These are phyloP conservation scores for Arrhamphus sclerolepis DNA, from an alignment of 2,797 vertebrate genomes.

Conservation along the genomic window DNA sequence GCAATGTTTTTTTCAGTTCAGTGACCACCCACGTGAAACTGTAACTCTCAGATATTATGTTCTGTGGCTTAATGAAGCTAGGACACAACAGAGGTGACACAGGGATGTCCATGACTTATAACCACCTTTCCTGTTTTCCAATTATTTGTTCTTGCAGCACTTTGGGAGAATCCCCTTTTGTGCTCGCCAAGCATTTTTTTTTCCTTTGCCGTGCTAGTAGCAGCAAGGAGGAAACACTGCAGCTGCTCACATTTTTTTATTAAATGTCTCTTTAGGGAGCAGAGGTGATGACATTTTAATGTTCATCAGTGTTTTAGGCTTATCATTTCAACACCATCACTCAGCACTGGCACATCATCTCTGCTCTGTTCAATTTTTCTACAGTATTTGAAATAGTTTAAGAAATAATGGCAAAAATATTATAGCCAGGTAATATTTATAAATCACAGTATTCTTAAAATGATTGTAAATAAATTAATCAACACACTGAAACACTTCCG, in stretches of 20 bases:
- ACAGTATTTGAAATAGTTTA: too few relatives aligned
- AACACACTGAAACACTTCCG: too few relatives aligned
- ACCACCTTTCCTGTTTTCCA: constrained; percentile 31
- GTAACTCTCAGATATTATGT: constrained; percentile 22
- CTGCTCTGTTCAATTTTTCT: too few relatives aligned
- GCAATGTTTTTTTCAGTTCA: constrained; percentile 6
- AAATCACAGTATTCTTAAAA: too few relatives aligned
- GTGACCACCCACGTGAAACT: constrained; percentile 6
- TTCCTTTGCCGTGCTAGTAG: constrained; percentile 48
- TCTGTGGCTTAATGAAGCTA: constrained; percentile 12
- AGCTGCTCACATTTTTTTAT: background rate
- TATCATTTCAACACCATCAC: too few relatives aligned
- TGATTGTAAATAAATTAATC: too few relatives aligned
- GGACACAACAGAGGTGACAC: constrained; percentile 17
- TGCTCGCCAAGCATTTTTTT: constrained; percentile 57
- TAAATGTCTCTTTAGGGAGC: background rate
- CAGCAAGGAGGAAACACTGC: background rate
- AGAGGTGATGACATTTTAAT: background rate
- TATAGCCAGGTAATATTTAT: too few relatives aligned
- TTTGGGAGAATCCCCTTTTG: constrained; percentile 46
- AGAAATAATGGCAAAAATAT: too few relatives aligned
- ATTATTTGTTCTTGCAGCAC: constrained; percentile 43
- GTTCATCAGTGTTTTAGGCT: too few relatives aligned
- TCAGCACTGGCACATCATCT: too few relatives aligned
- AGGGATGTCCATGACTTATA: constrained; percentile 38